Conservation (phyloP, 2,888 invertebrate genomes). For the Chalcosyrphus nemorum region DNA sequence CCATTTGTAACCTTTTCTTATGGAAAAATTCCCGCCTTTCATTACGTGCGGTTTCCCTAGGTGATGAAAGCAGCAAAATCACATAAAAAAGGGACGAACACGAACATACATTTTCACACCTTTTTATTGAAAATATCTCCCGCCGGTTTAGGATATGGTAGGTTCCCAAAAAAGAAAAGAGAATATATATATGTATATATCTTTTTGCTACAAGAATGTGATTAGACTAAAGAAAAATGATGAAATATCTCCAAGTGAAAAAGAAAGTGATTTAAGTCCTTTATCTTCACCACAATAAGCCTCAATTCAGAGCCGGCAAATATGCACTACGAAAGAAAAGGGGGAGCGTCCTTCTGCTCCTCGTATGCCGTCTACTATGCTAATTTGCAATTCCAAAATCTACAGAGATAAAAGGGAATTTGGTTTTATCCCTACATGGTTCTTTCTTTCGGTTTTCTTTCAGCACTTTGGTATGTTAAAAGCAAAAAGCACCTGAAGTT, state of each 20-base stretch:
- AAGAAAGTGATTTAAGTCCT: constrained; percentile 7
- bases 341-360: no score
- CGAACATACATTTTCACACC: constrained; percentile 6
- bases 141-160: not conserved
- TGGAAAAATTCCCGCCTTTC: constrained; percentile 13
- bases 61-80: constrained; percentile 29
- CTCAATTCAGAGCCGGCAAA: not conserved
- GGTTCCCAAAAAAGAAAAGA: not conserved
- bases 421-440: not conserved
- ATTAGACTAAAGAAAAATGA: not conserved
- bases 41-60: constrained; percentile 18
- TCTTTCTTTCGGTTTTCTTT: not conserved
- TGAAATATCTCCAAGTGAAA: not conserved
- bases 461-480: no score
- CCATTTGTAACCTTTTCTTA: constrained; percentile 46
- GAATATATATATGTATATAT: not conserved
- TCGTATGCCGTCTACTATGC: not conserved
- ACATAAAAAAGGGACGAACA: constrained; percentile 7
- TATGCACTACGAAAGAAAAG: not conserved
- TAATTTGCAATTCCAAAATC: not conserved
- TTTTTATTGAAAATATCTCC: constrained; percentile 6
- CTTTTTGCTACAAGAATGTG: not conserved
- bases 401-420: not conserved
- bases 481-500: no score
- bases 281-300: not conserved